These are phyloP conservation scores for Tillus elongatus DNA, from an alignment of 2,888 invertebrate species.

Conservation along the genomic window DNA sequence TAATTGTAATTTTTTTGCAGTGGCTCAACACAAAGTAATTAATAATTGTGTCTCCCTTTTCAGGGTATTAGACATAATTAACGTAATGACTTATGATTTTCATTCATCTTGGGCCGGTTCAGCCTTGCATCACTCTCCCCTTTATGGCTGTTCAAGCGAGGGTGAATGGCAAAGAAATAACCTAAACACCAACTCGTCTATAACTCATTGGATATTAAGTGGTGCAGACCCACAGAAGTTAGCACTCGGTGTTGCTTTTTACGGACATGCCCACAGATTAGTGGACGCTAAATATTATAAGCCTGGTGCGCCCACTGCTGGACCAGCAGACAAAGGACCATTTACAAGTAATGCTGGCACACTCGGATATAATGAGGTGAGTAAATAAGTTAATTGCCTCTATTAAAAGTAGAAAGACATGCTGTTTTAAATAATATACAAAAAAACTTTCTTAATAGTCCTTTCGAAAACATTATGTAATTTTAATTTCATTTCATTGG, in stretches of 20 bases:
- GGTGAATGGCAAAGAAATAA: slow-evolving; percentile 11
- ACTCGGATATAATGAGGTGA: slow-evolving; percentile 15
- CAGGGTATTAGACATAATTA: slow-evolving; percentile 12
- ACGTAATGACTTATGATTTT: slow-evolving; percentile 15
- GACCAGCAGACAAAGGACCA: slow-evolving; percentile 12
- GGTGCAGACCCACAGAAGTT: slow-evolving; percentile 13
- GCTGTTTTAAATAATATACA: too few species aligned
- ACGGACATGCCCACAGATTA: slow-evolving; percentile 14
- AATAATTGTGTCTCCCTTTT: too few species aligned
- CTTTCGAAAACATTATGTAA: too few species aligned
- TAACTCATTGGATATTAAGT: slow-evolving; percentile 11
- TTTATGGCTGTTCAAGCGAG: slow-evolving; percentile 7
- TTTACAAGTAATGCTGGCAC: slow-evolving; percentile 14
- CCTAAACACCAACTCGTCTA: slow-evolving; percentile 10
- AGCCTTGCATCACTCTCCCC: slow-evolving; percentile 9
- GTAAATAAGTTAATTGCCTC: not conserved
- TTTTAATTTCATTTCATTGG: too few species aligned
- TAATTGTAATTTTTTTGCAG: too few species aligned
- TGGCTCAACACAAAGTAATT: too few species aligned
- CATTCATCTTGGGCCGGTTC: slow-evolving; percentile 10
- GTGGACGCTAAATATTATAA: slow-evolving; percentile 3
- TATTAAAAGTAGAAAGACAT: not conserved
- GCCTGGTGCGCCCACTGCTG: slow-evolving; percentile 12
- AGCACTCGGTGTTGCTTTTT: slow-evolving; percentile 12
- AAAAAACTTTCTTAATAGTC: too few species aligned